Percentiles rank a stretch among this genome's conserved stretches.
Evolutionary conservation across 37 sponge, comb jelly and placozoan genomes (phyloP).

Genomic region (Diacarnus erythraeanus): DNA sequence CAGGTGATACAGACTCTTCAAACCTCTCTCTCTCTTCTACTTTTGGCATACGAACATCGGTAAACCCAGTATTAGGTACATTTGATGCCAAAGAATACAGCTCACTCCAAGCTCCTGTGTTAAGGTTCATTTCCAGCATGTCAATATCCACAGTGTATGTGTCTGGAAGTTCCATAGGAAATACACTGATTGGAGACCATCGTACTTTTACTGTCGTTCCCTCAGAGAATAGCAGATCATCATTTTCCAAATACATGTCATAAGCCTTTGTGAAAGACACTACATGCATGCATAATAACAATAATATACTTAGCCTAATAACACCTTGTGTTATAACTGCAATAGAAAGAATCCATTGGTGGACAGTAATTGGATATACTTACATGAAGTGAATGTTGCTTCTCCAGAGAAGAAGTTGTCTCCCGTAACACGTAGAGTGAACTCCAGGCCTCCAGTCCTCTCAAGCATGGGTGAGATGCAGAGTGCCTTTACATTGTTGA

Average conservation of each 20-base stretch:
- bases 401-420: background rate
- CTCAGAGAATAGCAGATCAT: constrained; percentile 3
- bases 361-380: too few species aligned
- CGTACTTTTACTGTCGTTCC: background rate
- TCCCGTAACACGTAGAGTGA: constrained; percentile 6
- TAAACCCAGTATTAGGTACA: constrained; percentile 10
- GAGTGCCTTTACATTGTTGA: background rate
- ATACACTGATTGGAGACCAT: constrained; percentile 21
- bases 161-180: constrained; percentile 2
- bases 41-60: constrained; percentile 8
- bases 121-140: background rate
- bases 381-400: constrained; percentile 23
- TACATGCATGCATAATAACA: background rate
- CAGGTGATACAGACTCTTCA: constrained; percentile 1
- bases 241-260: constrained; percentile 15
- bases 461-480: constrained; percentile 22
- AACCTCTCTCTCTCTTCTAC: background rate
- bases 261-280: constrained; percentile 18
- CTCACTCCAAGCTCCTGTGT: background rate
- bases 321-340: too few species aligned
- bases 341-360: too few species aligned
- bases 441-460: constrained; percentile 12
- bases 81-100: background rate
- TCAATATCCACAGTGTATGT: constrained; percentile 22
- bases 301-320: too few species aligned